Evolutionary conservation across 53 echinoderm and acorn worm genomes (phyloP), one percentile per base, ranked within the genome.

Genomic region (Paelopatides confundens): DNA sequence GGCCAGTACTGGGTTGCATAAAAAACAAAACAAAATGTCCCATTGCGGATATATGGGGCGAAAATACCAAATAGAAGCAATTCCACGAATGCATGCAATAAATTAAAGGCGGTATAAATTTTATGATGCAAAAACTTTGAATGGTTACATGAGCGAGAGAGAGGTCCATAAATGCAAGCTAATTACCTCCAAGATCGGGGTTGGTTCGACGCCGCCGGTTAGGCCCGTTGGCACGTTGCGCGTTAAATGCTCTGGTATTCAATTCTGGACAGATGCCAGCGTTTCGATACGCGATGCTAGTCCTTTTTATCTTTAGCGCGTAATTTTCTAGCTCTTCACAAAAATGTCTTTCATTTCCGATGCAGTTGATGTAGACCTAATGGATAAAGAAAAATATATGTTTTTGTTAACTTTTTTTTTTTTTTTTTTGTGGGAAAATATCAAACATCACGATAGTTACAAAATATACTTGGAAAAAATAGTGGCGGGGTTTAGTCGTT

Each of bases 261-360:
- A 83, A 33, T 17, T 83, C 37, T 7, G 84, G 84, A 18, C 84
- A 83, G 36, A 83, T 26, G 18, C 84, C 84, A 6, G 37, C 37
- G 31, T 83, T 83, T 34, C 65, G 36, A 31, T 83, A 83, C 17
- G 65, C 84, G 35, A 23, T 46, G 39, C 63, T 46, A 9, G 84
- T 83, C 31, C 65, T 63, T 46, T 83, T 64, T 23, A 83, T 83
- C 37, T 37, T 83, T 28, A 39, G 63, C 39, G 84, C 84, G 65
- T 63, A 83, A 6, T 7, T 36, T 8, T 65, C 24, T 35, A 83
- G 28, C 84, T 65, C 63, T 37, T 18, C n/a, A 40, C 84, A 83
- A 35, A 63, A 17, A 28, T 38, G 10, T 35, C 26, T 23, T 24
- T 83, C 63, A 1, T 38, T 6, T 31, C 33, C 84, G 65, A 83